Conservation (phyloP, 35 echinoderm and acorn worm species). For the Acanthaster planci region DNA sequence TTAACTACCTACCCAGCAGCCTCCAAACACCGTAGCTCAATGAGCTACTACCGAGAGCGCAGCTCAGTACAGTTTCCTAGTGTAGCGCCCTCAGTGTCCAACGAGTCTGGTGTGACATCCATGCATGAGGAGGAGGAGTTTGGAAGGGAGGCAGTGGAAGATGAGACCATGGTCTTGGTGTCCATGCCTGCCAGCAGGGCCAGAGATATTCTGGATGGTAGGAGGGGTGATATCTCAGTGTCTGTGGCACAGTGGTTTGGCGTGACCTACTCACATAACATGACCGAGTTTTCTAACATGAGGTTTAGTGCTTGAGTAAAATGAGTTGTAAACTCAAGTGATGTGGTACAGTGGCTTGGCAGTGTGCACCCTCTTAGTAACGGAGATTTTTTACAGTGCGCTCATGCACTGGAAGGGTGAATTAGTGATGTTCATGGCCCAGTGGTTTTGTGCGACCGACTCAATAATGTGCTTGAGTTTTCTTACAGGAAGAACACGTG, state of each 20-base stretch:
- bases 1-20: not conserved
- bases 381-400: too few species aligned
- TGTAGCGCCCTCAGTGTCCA: constrained; percentile 75
- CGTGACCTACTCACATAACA: too few species aligned
- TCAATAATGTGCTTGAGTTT: too few species aligned
- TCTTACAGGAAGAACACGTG: too few species aligned
- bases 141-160: not conserved
- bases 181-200: constrained; percentile 29
- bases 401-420: too few species aligned
- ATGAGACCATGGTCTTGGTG: not conserved
- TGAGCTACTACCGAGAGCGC: constrained; percentile 37
- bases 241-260: not conserved
- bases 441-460: too few species aligned
- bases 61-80: constrained; percentile 47
- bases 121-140: constrained; percentile 57
- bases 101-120: constrained; percentile 54
- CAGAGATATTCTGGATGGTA: constrained; percentile 24
- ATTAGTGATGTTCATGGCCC: too few species aligned
- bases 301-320: not conserved
- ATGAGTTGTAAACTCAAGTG: not conserved
- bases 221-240: not conserved
- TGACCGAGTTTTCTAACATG: too few species aligned
- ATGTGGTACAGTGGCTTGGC: too few species aligned
- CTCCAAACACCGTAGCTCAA: constrained; percentile 35
- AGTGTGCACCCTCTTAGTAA: too few species aligned